Percentiles rank a stretch among this genome's conserved stretches.
Evolutionary conservation across 2,888 invertebrate genomes (phyloP).

Genomic region (Chromoteleia sp.): DNA sequence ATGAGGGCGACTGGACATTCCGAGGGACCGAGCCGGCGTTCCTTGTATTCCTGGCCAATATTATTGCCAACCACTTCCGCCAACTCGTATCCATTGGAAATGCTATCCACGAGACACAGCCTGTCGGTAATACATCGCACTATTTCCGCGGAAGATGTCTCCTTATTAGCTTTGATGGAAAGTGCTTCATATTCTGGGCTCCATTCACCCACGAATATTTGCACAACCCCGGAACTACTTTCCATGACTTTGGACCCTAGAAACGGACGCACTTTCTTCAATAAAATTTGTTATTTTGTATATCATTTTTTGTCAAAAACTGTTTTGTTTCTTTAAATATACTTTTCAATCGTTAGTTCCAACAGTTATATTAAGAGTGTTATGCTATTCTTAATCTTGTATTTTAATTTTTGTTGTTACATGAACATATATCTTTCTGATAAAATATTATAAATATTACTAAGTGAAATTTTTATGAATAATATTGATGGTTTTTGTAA

Average conservation of each 20-base stretch:
- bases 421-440: not conserved
- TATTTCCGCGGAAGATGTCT: slow-evolving; percentile 96
- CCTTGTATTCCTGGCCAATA: slow-evolving; percentile 96
- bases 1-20: slow-evolving; percentile 93
- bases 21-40: slow-evolving; percentile 92
- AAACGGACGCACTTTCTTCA: not conserved
- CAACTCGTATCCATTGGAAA: slow-evolving; percentile 89
- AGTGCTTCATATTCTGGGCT: slow-evolving; percentile 95
- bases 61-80: slow-evolving; percentile 95
- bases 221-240: slow-evolving; percentile 84
- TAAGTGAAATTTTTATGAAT: slow-evolving; percentile 16
- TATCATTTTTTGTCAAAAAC: no score
- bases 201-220: slow-evolving; percentile 95
- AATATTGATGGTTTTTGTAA: slow-evolving; percentile 12
- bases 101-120: slow-evolving; percentile 87
- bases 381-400: not conserved
- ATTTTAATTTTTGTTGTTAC: no score
- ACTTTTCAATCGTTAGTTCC: no score
- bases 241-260: slow-evolving; percentile 82
- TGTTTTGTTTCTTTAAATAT: no score
- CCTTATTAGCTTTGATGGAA: slow-evolving; percentile 95
- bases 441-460: not conserved
- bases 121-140: slow-evolving; percentile 92
- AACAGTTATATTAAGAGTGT: not conserved
- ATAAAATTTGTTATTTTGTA: not conserved